Percentiles rank a stretch among this genome's conserved stretches.
phyloP scores from a whole-genome alignment of 2,888 invertebrate species.

The Orgyia antiqua region DNA sequence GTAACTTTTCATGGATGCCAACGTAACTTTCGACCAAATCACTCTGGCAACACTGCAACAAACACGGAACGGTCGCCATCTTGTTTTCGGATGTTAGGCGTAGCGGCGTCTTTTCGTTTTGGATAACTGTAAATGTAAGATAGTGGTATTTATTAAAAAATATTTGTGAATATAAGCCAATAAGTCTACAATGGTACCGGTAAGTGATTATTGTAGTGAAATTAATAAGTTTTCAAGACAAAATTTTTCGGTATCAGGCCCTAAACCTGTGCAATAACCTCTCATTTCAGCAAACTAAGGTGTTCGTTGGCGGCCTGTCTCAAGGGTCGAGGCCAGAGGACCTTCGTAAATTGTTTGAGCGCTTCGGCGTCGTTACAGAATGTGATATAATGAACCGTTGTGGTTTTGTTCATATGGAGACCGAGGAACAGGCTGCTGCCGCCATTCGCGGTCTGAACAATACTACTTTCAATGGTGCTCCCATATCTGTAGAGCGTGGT shows the following conservation, averaged over 20 bases:
- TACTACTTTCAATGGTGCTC: constrained; percentile 88
- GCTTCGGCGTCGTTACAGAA: constrained; percentile 92
- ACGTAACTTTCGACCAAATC: no score
- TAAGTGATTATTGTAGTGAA: constrained; percentile 37
- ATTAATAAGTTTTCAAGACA: not conserved
- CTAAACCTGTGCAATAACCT: constrained; percentile 11
- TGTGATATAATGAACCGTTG: constrained; percentile 97
- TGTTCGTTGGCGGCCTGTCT: constrained; percentile 95
- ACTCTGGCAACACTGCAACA: no score
- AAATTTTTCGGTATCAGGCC: not conserved
- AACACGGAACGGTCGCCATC: no score
- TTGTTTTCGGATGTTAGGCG: constrained; percentile 16
- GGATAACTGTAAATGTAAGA: no score
- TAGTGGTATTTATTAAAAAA: no score
- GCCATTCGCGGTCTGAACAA: constrained; percentile 91
- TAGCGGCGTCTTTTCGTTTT: constrained; percentile 17
- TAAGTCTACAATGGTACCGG: constrained; percentile 59
- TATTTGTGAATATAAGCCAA: constrained; percentile 15
- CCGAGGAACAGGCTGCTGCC: constrained; percentile 87
- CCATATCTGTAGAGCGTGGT: constrained; percentile 90
- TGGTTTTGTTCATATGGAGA: constrained; percentile 95
- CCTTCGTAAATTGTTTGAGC: constrained; percentile 88
- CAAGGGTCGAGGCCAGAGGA: constrained; percentile 91
- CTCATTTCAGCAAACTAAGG: constrained; percentile 84
- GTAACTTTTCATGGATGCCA: no score